Evolutionary conservation across 2,797 vertebrate species (phyloP), one percentile per base, ranked within the genome.

Genomic region (Melanotaenia boesemani): DNA sequence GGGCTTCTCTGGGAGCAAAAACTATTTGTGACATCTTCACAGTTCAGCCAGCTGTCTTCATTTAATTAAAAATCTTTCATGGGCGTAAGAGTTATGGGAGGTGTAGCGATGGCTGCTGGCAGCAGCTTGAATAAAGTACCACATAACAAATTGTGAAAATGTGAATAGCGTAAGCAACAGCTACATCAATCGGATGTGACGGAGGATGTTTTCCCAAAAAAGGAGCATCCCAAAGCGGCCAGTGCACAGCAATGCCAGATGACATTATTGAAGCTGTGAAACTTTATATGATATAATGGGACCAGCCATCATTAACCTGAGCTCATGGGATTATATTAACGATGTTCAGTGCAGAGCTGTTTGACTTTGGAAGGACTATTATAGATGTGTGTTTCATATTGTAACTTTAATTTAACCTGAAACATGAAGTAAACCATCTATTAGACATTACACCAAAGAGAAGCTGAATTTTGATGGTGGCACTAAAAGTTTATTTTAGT

Each of bases 51-150:
- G 89, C 92, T 82, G 87, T 93, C 92, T 92, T 91, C 86, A 92
- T 93, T 94, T 93, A 94, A 94, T 94, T 94, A 94, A 94, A 94
- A 94, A 93, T 93, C 92, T 93, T 93, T 94, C 92, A 93, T 63
- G 69, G 72, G 64, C 7, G 62, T 57, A 93, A 94, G 93, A 94
- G 87, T 94, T 94, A 94, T 94, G 91, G 90, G 89, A 91, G 88
- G 84, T 65, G 70, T 80, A 67, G 71, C 61, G 57, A 84, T 77
- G 83, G 88, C 86, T 86, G 26, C 90, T 93, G 93, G 88, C 93
- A 93, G 89, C 77, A 8, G 79, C 78, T 71, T 79, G 81, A 86
- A 86, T 86, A 86, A 92, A 93, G 90, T 76, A 81, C 85, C 91
- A 85, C 90, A 80, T 91, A 86, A 92, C 90, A 91, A 90, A 94